Percentiles rank a stretch among this genome's conserved stretches.
phyloP scores from a whole-genome alignment of 1,140 invertebrate species.

The Drosophila teissieri region DNA sequence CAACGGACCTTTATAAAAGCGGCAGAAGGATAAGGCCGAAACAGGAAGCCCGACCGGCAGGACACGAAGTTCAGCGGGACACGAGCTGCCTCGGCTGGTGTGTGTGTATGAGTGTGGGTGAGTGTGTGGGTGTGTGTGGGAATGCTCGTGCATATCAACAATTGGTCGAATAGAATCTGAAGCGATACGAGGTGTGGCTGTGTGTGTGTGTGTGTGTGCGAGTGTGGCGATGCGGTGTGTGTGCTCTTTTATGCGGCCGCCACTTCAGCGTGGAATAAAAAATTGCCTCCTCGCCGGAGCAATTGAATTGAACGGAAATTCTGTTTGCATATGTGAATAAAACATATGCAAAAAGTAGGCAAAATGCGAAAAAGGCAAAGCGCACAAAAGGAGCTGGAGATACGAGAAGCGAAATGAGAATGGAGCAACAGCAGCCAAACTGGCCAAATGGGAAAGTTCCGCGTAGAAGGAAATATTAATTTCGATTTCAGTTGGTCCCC shows the following conservation, averaged over 20 bases:
- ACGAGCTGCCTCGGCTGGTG: neutral
- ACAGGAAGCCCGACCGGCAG: conserved; percentile 50
- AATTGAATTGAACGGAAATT: conserved; percentile 80
- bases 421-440: neutral
- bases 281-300: conserved; percentile 51
- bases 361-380: conserved; percentile 16
- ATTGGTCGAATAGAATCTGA: conserved; percentile 76
- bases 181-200: conserved; percentile 17
- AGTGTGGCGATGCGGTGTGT: conserved; percentile 13
- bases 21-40: conserved; percentile 37
- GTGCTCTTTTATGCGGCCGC: conserved; percentile 29
- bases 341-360: conserved; percentile 61
- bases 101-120: neutral
- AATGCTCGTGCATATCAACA: conserved; percentile 76
- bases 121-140: conserved; percentile 2
- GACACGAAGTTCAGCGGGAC: conserved; percentile 24
- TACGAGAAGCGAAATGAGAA: neutral
- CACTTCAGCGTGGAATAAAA: conserved; percentile 45
- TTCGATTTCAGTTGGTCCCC: conserved; percentile 28
- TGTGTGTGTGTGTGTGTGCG: conserved; percentile 1
- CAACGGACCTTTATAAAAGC: conserved; percentile 68
- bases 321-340: conserved; percentile 82
- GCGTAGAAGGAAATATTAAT: conserved; percentile 35
- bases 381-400: neutral
- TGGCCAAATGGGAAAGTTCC: conserved; percentile 11